These are phyloP conservation scores for Pogonomyrmex californicus DNA, from an alignment of 1,140 invertebrate species.

Conservation along the genomic window DNA sequence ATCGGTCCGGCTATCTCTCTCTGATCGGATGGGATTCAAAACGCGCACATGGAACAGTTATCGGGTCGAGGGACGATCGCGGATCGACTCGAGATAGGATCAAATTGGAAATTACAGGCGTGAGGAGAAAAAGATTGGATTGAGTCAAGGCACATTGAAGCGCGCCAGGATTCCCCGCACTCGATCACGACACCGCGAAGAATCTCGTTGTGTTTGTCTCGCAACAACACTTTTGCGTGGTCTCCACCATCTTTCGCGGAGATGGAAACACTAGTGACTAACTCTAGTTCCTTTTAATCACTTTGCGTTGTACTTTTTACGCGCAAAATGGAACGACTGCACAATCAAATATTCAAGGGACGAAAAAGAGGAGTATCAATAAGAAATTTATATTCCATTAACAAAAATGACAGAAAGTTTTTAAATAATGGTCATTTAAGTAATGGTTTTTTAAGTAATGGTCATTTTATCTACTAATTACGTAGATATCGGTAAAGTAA, in stretches of 20 bases:
- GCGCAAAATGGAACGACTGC: neutral
- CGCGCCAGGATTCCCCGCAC: neutral
- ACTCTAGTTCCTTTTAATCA: neutral
- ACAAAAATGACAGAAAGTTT: neutral
- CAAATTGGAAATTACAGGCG: conserved; percentile 16
- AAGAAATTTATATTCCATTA: neutral
- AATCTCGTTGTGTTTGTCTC: conserved; percentile 44
- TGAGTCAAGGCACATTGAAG: neutral
- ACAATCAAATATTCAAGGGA: neutral
- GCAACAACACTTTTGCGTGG: conserved; percentile 32
- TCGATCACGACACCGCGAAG: conserved; percentile 39
- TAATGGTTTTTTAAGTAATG: no score
- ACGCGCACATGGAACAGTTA: conserved; percentile 65
- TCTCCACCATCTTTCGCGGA: conserved; percentile 70
- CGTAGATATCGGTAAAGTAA: neutral
- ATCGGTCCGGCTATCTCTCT: conserved; percentile 13
- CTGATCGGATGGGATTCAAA: conserved; percentile 13
- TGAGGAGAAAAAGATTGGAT: neutral
- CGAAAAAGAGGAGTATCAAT: neutral
- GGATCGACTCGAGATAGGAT: neutral
- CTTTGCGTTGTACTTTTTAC: neutral
- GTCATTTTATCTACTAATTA: neutral
- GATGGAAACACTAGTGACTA: conserved; percentile 38
- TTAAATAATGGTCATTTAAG: no score
- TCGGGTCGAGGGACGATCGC: conserved; percentile 28